Evolutionary conservation across 1,140 invertebrate species (phyloP).

Genomic region (Bombus cullumanus): DNA sequence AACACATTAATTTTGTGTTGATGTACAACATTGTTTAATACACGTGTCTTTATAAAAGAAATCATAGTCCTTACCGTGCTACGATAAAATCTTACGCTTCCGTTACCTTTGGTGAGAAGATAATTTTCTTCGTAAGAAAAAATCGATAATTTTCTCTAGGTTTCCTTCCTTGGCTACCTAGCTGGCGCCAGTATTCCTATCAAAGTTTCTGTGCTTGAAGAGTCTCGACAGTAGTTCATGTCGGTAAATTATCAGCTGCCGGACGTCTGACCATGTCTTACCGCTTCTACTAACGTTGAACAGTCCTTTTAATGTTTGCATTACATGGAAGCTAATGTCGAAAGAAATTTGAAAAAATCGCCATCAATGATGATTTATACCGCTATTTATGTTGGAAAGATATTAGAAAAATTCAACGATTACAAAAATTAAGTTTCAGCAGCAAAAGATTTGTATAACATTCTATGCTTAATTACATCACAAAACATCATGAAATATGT

Average conservation of each 20-base stretch:
- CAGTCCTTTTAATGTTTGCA: not conserved
- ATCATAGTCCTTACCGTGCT: slow-evolving; percentile 6
- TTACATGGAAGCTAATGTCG: not conserved
- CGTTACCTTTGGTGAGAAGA: not conserved
- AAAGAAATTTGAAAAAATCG: not conserved
- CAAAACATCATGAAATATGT: no score
- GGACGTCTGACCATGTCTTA: slow-evolving; percentile 23
- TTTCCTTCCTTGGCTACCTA: slow-evolving; percentile 49
- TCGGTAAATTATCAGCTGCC: slow-evolving; percentile 68
- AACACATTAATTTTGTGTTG: not conserved
- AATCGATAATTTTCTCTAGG: slow-evolving; percentile 65
- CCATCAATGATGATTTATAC: not conserved
- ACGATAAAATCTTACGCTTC: not conserved
- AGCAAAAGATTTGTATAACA: not conserved
- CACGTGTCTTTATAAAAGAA: not conserved
- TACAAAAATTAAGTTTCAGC: not conserved
- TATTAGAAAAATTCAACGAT: not conserved
- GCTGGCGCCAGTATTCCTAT: slow-evolving; percentile 67
- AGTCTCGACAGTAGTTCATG: slow-evolving; percentile 30
- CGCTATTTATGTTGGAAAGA: not conserved
- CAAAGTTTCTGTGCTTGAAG: slow-evolving; percentile 30
- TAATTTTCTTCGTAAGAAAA: slow-evolving; percentile 6
- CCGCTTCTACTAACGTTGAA: not conserved
- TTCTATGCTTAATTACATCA: not conserved
- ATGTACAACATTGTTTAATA: not conserved